phyloP scores from a whole-genome alignment of 2,888 invertebrate genomes.

The Drosophila mimica region DNA sequence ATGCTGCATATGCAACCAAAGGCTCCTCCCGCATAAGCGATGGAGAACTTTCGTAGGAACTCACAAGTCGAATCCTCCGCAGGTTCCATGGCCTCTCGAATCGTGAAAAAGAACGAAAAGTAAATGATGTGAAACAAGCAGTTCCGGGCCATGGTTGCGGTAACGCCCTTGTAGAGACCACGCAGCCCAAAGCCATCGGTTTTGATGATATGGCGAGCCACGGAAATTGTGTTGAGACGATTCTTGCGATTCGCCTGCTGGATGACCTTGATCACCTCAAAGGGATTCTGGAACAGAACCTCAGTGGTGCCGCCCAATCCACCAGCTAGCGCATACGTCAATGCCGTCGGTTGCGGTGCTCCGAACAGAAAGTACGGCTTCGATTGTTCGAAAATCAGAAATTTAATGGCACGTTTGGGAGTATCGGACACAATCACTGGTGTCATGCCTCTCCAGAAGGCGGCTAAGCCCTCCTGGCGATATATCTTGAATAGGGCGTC shows the following conservation, averaged over 20 bases:
- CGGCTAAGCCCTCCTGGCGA: constrained; percentile 26
- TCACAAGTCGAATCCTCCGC: neutral
- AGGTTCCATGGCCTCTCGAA: neutral
- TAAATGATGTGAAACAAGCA: constrained; percentile 39
- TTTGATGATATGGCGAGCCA: constrained; percentile 29
- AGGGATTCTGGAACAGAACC: constrained; percentile 39
- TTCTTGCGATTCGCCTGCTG: constrained; percentile 47
- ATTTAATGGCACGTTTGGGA: constrained; percentile 54
- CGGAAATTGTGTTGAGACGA: neutral
- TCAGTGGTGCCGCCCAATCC: constrained; percentile 36
- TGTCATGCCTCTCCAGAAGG: constrained; percentile 53
- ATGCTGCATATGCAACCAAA: constrained; percentile 19
- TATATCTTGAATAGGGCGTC: constrained; percentile 49
- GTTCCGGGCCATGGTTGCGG: constrained; percentile 38
- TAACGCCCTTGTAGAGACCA: constrained; percentile 31
- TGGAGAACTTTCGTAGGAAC: constrained; percentile 13
- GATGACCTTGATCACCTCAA: constrained; percentile 58
- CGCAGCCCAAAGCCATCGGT: constrained; percentile 22
- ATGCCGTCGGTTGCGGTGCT: neutral
- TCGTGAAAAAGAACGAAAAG: constrained; percentile 37
- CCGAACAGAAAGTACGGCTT: constrained; percentile 29
- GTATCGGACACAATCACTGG: constrained; percentile 45
- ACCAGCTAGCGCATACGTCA: constrained; percentile 41
- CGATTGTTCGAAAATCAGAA: constrained; percentile 37
- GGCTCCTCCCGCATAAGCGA: constrained; percentile 19